Conservation (phyloP, 2,888 invertebrate species). For the Tachina grossa region DNA sequence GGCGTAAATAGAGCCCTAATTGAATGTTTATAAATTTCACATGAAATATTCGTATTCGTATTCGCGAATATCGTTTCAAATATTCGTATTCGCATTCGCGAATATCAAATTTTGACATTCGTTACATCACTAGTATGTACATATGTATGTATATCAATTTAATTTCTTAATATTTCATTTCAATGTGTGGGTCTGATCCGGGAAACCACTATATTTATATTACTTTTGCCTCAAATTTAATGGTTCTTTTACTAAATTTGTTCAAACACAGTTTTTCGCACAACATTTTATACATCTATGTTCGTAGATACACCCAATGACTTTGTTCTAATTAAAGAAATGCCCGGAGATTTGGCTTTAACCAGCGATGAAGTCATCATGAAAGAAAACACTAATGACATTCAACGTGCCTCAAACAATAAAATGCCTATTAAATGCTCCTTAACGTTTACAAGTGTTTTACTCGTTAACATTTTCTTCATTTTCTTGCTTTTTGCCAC, state of each 20-base stretch:
- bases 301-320: not conserved
- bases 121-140: too few relatives aligned
- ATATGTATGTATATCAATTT: too few relatives aligned
- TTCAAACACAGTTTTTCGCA: not conserved
- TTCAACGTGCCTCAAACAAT: conserved; percentile 35
- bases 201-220: too few relatives aligned
- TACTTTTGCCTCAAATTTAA: too few relatives aligned
- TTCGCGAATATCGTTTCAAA: too few relatives aligned
- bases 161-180: too few relatives aligned
- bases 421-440: conserved; percentile 39
- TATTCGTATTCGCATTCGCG: too few relatives aligned
- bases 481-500: not conserved
- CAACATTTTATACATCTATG: not conserved
- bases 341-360: conserved; percentile 38
- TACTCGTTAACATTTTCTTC: conserved; percentile 43
- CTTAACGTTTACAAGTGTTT: conserved; percentile 53
- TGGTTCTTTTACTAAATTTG: not conserved
- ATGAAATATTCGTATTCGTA: too few relatives aligned
- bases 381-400: conserved; percentile 34
- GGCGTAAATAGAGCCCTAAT: too few relatives aligned
- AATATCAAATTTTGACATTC: too few relatives aligned
- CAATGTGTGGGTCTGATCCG: too few relatives aligned
- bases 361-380: conserved; percentile 43
- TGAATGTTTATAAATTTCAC: too few relatives aligned
- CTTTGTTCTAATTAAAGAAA: conserved; percentile 47